phyloP scores from a whole-genome alignment of 2,888 invertebrate genomes.

The Drosophila maculinotata region DNA sequence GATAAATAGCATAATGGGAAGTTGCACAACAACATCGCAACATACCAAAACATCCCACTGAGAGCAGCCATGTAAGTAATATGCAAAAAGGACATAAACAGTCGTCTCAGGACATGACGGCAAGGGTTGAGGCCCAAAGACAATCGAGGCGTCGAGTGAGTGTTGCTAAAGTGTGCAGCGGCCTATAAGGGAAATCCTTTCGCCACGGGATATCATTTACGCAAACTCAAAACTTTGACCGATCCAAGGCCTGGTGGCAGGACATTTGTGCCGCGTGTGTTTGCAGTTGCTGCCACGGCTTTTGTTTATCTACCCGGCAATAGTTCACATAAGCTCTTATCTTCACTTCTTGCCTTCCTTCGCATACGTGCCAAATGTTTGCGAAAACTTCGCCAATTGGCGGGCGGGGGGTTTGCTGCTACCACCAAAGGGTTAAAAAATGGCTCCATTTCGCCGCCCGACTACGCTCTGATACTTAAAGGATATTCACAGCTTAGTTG shows the following conservation, averaged over 20 bases:
- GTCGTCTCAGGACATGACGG: conserved; percentile 45
- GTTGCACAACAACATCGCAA: conserved; percentile 56
- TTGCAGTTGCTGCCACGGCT: conserved; percentile 41
- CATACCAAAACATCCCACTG: conserved; percentile 70
- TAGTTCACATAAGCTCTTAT: conserved; percentile 83
- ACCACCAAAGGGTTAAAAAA: conserved; percentile 72
- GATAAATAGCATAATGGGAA: conserved; percentile 83
- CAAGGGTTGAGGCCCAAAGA: conserved; percentile 62
- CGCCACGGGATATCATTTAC: conserved; percentile 85
- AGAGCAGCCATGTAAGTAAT: conserved; percentile 49
- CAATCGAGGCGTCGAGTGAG: conserved; percentile 67
- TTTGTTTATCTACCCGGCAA: conserved; percentile 82
- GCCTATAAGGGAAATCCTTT: conserved; percentile 81
- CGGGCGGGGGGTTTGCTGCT: conserved; percentile 12
- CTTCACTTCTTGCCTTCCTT: conserved; percentile 48
- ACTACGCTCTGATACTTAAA: conserved; percentile 56
- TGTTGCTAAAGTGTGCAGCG: conserved; percentile 69
- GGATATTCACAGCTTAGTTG: conserved; percentile 76
- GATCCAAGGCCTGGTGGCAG: conserved; percentile 67
- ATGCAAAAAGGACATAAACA: conserved; percentile 73
- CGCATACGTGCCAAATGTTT: conserved; percentile 69
- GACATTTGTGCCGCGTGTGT: conserved; percentile 25
- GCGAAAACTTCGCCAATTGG: conserved; percentile 66
- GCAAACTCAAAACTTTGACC: conserved; percentile 68
- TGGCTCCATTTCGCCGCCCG: conserved; percentile 32